Conservation (phyloP, 2,888 invertebrate genomes). For the Lasioglossum lativentre region DNA sequence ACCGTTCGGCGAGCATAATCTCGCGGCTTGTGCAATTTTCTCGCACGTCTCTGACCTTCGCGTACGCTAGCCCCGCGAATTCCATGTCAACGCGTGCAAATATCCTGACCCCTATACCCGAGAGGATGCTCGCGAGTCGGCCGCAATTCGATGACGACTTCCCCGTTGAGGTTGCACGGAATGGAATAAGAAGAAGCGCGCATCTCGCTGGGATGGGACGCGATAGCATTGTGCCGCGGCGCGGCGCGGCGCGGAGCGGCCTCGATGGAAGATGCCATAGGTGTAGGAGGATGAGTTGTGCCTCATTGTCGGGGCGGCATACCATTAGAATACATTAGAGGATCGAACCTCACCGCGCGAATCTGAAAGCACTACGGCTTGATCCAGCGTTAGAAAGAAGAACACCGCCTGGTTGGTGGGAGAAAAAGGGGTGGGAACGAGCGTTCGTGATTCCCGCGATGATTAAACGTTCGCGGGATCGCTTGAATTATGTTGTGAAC, state of each 20-base stretch:
- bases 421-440: conserved; percentile 54
- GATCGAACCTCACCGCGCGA: conserved; percentile 27
- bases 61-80: conserved; percentile 44
- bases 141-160: background rate
- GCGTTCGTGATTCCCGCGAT: conserved; percentile 67
- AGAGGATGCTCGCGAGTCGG: background rate
- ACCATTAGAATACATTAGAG: conserved; percentile 83
- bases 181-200: conserved; percentile 63
- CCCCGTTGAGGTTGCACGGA: conserved; percentile 13
- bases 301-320: conserved; percentile 84
- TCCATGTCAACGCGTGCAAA: conserved; percentile 64
- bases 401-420: background rate
- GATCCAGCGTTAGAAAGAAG: conserved; percentile 56
- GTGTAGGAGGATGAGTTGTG: conserved; percentile 83
- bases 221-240: conserved; percentile 64
- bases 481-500: conserved; percentile 75
- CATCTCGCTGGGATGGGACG: conserved; percentile 40
- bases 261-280: conserved; percentile 67
- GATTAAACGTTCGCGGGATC: conserved; percentile 74
- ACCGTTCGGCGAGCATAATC: background rate
- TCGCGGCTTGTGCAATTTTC: conserved; percentile 23
- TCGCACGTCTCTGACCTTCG: conserved; percentile 53
- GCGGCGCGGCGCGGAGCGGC: conserved; percentile 52
- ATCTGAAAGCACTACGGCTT: background rate
- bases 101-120: conserved; percentile 32